Base-by-base conservation (phyloP, 2,797 vertebrate genomes). In the Macropodus opercularis region DNA sequence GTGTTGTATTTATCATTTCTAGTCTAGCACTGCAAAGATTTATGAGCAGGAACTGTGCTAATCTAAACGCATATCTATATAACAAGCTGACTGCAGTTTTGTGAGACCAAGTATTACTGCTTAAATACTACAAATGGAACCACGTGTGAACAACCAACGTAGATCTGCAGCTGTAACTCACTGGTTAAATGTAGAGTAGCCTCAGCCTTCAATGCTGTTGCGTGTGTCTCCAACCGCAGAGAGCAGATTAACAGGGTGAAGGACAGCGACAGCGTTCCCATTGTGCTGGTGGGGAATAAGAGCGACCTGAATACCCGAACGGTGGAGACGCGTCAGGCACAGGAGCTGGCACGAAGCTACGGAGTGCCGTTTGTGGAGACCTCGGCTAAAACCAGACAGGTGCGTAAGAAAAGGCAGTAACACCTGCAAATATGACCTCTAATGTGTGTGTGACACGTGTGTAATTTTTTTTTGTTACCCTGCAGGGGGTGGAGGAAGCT, bases 401-500 rank as follows among this genome's bases (percentile, higher is more conserved):
- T 93, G 29, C 0, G 17, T 14, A n/a, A n/a, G n/a, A 12, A 50
- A 58, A 27, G 1, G 19, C 3, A 0, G 5, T 4, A 21, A 40
- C 17, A 14, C 21, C 7, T 17, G 9, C n/a, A n/a, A n/a, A n/a
- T n/a, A n/a, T n/a, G n/a, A n/a, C n/a, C 4, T 26, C 44, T 8
- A 43, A 15, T 52, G n/a, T n/a, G n/a, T n/a, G n/a, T n/a, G n/a
- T n/a, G n/a, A n/a, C n/a, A n/a, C n/a, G n/a, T 3, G 6, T 18
- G 13, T 26, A 41, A 34, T n/a, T 26, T 32, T 41, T 8, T 54
- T n/a, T 44, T 5, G 62, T 17, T 81, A 6, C 75, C 9, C 60
- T 67, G 32, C 83, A 95, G 94, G 94, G 94, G 17, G 94, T 95
- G 34, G 94, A 95, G 65, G 94, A 95, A 63, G 94, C 94, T 2